These are phyloP conservation scores for Drosophila prostipennis DNA, from an alignment of 2,888 invertebrate species.

Conservation along the genomic window DNA sequence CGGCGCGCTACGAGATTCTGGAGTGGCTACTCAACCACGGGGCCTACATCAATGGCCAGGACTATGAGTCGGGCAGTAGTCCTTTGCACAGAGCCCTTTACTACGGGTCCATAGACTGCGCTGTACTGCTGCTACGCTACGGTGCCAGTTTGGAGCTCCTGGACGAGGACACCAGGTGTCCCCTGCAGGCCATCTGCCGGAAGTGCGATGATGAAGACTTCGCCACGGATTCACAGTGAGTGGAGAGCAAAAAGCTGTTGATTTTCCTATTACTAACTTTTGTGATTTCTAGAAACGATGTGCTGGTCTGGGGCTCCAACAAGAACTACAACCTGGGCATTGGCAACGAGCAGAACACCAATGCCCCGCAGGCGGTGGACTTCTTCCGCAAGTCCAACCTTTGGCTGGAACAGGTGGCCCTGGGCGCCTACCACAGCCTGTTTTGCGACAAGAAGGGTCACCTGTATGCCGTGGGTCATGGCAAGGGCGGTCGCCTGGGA, in stretches of 20 bases:
- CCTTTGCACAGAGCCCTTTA: slow-evolving; percentile 92
- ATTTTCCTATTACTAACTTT: not conserved
- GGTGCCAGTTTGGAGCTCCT: slow-evolving; percentile 84
- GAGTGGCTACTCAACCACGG: slow-evolving; percentile 90
- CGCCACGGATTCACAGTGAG: slow-evolving; percentile 57
- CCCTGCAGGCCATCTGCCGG: slow-evolving; percentile 81
- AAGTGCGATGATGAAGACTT: slow-evolving; percentile 84
- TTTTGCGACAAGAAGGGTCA: slow-evolving; percentile 80
- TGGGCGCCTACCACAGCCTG: slow-evolving; percentile 82
- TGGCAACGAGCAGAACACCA: slow-evolving; percentile 87
- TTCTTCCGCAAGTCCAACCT: slow-evolving; percentile 87
- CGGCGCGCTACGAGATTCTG: slow-evolving; percentile 88
- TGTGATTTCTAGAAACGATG: slow-evolving; percentile 85
- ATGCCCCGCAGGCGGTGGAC: slow-evolving; percentile 88
- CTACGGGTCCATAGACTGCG: slow-evolving; percentile 91
- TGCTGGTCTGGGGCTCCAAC: slow-evolving; percentile 94
- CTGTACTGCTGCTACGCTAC: slow-evolving; percentile 88
- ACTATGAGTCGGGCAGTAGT: slow-evolving; percentile 87
- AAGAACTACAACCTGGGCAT: slow-evolving; percentile 93
- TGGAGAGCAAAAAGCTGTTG: not conserved
- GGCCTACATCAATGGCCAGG: slow-evolving; percentile 79
- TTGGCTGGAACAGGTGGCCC: slow-evolving; percentile 86
- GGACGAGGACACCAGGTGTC: slow-evolving; percentile 80
- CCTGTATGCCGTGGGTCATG: slow-evolving; percentile 92
- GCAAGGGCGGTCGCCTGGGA: slow-evolving; percentile 89